Evolutionary conservation across 2,113 vertebrate species (phyloP), one percentile per base, ranked within the genome.

Genomic region (Ivindomyrus marchei): DNA sequence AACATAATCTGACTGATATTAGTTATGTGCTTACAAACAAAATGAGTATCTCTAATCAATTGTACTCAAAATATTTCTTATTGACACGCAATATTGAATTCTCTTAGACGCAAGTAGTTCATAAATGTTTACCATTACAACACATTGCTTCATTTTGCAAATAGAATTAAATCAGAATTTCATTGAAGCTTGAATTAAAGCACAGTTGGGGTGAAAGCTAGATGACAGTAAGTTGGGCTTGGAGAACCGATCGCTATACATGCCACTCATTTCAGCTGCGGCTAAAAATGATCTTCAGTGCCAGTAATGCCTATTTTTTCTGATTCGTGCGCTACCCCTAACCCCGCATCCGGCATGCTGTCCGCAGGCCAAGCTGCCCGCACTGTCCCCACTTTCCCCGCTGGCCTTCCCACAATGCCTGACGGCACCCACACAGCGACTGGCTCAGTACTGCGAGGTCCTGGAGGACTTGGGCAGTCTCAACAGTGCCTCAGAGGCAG

Each of bases 381-480:
- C 90, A 0, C 92, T 94, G 90, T 93, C 94, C 83, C 93, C 93
- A 13, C 90, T 94, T 24, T 94, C 95, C 62, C 91, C 95, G 11
- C 92, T 95, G 88, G 93, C 95, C 85, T 94, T 97, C 92, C 95
- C 96, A 77, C 93, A 93, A 46, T 96, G 96, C 36, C 95, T 98
- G 1, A 94, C 95, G 80, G 96, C 96, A 58, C 97, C 97, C 3
- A 90, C 94, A 70, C 96, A 96, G 91, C 94, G 97, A 21, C 95
- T 98, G 92, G 94, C 96, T 91, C 96, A 93, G 88, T 98, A 98
- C 91, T 95, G 95, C 7, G 94, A 94, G 92, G 96, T 97, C 89
- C 94, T 98, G 89, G 95, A 96, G 92, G 97, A 98, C 92, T 95
- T 98, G 92, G 95, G 96, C 0, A 95, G 94, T 1, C 95, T 98